Evolutionary conservation across 2,888 invertebrate genomes (phyloP), one percentile per base, ranked within the genome.

Genomic region (Rhogogaster chlorosoma): DNA sequence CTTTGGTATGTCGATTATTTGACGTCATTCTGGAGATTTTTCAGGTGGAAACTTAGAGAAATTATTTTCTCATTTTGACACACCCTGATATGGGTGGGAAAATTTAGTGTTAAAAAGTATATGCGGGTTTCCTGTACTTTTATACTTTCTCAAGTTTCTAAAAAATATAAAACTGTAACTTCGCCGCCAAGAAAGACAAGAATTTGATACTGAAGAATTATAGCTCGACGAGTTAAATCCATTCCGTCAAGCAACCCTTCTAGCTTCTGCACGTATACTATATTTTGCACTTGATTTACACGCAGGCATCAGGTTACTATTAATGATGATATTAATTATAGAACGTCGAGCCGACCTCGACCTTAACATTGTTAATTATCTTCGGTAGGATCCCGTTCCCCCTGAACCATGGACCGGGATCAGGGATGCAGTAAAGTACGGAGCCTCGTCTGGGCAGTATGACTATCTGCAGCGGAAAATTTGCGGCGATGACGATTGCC

Each of bases 401-500:
- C 42, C 85, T 0, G 89, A 90, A 61, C 45, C 89, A 86, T 93
- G 93, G 93, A 77, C 78, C 1, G 89, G 88, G 0, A 83, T 89
- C 3, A 87, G 88, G 29, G 88, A 92, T 4, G 91, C 91, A 0
- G 83, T 86, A 0, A 83, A 89, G 7, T 89, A 87, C 26, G 90
- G 92, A 7, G 57, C 84, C 1, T n/a, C 22, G 15, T 89, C 87
- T 57, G 86, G 87, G 4, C 92, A 92, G 42, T 5, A 61, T 0
- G 86, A 90, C 32, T 1, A 84, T 0, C 1, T 88, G 15, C 53
- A n/a, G 2, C 67, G n/a, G 22, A 71, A 18, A 45, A 71, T 82
- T 67, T 22, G 0, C 38, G 92, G 92, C 6, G 82, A 86, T 45
- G 93, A 93, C 29, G 92, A 93, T 80, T 93, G 92, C 67, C 88